These are phyloP conservation scores for Drosophila malerkotliana DNA, from an alignment of 1,140 invertebrate genomes.

Conservation along the genomic window DNA sequence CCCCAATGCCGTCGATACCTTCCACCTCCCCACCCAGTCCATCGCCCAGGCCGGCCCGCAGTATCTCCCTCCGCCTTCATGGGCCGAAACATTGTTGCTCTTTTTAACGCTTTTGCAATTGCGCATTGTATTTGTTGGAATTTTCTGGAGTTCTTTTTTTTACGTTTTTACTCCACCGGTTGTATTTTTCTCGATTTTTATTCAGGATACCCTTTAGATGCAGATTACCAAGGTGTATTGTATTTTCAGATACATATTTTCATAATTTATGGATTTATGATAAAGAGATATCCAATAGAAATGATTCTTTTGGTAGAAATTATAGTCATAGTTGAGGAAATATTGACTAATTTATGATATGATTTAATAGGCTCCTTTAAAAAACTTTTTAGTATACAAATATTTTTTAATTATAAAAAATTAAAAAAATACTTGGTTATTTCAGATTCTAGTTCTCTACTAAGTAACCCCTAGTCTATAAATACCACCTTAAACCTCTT, in stretches of 20 bases:
- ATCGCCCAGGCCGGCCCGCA: neutral
- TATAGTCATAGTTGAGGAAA: too few relatives aligned
- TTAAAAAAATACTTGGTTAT: too few relatives aligned
- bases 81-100: slow-evolving; percentile 73
- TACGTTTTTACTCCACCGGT: neutral
- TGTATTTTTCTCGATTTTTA: slow-evolving; percentile 20
- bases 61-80: slow-evolving; percentile 1
- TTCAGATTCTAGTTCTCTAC: neutral
- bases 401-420: too few relatives aligned
- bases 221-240: neutral
- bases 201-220: neutral
- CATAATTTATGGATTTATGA: too few relatives aligned
- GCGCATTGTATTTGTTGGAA: slow-evolving; percentile 79
- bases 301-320: too few relatives aligned
- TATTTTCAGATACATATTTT: too few relatives aligned
- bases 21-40: neutral
- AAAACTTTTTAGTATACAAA: too few relatives aligned
- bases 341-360: too few relatives aligned
- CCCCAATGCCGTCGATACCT: slow-evolving; percentile 13
- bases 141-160: slow-evolving; percentile 19
- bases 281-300: too few relatives aligned
- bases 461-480: neutral
- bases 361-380: too few relatives aligned
- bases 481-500: neutral
- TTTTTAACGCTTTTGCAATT: slow-evolving; percentile 76